phyloP scores from a whole-genome alignment of 2,797 vertebrate genomes.

The Staurois parvus region DNA sequence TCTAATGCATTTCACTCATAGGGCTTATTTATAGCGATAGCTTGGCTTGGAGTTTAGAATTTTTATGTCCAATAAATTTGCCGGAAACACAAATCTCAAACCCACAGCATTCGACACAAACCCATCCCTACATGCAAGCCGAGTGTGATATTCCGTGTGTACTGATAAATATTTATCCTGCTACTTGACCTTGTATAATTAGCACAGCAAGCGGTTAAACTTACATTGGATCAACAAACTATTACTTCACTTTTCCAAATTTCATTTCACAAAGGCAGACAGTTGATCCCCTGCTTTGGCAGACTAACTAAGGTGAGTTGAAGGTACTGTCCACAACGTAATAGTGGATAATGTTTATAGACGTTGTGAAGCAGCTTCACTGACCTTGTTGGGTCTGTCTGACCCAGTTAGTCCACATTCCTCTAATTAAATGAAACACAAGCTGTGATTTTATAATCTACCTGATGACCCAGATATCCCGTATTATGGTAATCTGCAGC shows the following conservation, averaged over 20 bases:
- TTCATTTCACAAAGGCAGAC: no score
- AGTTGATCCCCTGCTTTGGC: not conserved
- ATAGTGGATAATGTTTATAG: not conserved
- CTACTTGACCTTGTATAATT: constrained; percentile 13
- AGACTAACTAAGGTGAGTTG: not conserved
- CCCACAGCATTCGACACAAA: no score
- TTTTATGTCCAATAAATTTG: no score
- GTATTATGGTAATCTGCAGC: no score
- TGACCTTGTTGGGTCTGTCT: not conserved
- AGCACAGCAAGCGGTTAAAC: constrained; percentile 1
- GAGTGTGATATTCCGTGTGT: not conserved
- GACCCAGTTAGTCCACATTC: not conserved
- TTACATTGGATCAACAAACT: constrained; percentile 4
- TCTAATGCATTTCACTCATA: no score
- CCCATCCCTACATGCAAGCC: no score
- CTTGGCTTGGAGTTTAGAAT: no score
- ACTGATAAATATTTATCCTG: constrained; percentile 12
- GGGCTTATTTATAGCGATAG: no score
- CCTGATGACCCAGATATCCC: not conserved
- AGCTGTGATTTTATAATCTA: not conserved
- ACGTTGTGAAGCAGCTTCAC: not conserved
- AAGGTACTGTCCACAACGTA: not conserved
- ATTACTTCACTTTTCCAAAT: not conserved
- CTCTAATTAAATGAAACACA: not conserved
- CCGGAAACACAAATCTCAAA: no score